Percentiles rank a stretch among this genome's conserved stretches.
Evolutionary conservation across 1,140 invertebrate genomes (phyloP).

Genomic region (Cherax quadricarinatus): DNA sequence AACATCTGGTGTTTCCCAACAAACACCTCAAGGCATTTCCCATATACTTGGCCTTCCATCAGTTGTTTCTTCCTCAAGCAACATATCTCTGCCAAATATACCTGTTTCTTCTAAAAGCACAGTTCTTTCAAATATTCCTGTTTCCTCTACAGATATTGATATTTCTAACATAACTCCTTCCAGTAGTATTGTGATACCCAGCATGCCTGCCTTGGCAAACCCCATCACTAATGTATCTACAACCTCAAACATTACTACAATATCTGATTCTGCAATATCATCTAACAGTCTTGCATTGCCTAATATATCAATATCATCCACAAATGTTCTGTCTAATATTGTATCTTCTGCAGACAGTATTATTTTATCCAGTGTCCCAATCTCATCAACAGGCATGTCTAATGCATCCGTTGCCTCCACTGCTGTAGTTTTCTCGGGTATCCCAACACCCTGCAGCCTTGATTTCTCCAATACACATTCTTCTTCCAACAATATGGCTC

Average conservation of each 20-base stretch:
- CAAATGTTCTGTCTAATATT: slow-evolving; percentile 14
- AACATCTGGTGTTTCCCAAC: neutral
- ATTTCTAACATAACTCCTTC: slow-evolving; percentile 20
- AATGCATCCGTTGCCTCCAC: neutral
- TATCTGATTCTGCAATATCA: neutral
- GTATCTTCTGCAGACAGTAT: slow-evolving; percentile 25
- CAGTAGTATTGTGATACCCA: neutral
- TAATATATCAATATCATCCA: slow-evolving; percentile 24
- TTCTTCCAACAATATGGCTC: neutral
- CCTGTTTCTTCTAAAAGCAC: slow-evolving; percentile 27
- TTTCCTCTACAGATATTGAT: neutral
- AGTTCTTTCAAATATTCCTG: slow-evolving; percentile 22
- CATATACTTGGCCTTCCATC: slow-evolving; percentile 52
- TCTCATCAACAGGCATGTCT: slow-evolving; percentile 1
- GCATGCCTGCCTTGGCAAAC: neutral
- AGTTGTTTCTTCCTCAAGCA: neutral
- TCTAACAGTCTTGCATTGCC: neutral
- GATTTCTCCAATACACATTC: neutral
- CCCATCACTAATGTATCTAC: neutral
- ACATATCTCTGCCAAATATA: neutral
- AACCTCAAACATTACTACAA: neutral
- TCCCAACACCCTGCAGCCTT: neutral
- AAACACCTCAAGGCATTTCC: slow-evolving; percentile 6
- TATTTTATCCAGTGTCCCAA: slow-evolving; percentile 25
- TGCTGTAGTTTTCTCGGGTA: neutral